These are phyloP conservation scores for Sminthurides aquaticus DNA, from an alignment of 2,888 invertebrate species.

Conservation along the genomic window DNA sequence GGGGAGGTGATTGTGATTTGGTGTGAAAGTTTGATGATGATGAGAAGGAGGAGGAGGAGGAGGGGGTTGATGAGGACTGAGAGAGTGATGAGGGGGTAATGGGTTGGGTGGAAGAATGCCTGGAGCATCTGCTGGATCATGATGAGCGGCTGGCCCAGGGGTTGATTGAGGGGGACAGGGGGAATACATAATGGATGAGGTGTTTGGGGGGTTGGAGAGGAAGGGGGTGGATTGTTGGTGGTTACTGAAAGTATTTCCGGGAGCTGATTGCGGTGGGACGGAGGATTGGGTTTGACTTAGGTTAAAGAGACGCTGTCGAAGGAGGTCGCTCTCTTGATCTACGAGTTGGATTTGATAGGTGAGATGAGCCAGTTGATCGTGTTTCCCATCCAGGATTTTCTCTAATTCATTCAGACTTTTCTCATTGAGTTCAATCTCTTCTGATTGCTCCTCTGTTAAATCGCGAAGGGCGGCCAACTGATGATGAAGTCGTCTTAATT, in stretches of 20 bases:
- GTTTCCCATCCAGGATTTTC: slow-evolving; percentile 43
- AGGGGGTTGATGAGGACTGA: not conserved
- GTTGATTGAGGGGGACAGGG: not conserved
- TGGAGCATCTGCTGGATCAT: not conserved
- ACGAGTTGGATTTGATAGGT: slow-evolving; percentile 32
- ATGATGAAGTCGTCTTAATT: slow-evolving; percentile 41
- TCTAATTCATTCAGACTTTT: slow-evolving; percentile 44
- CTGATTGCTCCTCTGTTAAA: slow-evolving; percentile 40
- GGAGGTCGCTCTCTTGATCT: slow-evolving; percentile 31
- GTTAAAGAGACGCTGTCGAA: slow-evolving; percentile 23
- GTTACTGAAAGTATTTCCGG: not conserved
- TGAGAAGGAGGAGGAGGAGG: slow-evolving; percentile 6
- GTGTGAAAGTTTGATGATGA: not conserved
- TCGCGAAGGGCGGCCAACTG: slow-evolving; percentile 43
- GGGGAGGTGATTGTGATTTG: not conserved
- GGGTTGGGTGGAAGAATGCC: not conserved
- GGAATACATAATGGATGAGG: not conserved
- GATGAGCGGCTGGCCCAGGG: not conserved
- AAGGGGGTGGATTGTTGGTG: too few species aligned
- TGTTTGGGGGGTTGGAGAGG: not conserved
- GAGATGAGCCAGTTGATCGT: slow-evolving; percentile 31
- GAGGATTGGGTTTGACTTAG: slow-evolving; percentile 9
- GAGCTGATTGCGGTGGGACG: not conserved
- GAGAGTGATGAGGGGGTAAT: not conserved
- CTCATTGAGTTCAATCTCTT: slow-evolving; percentile 45